phyloP scores from a whole-genome alignment of 2,113 vertebrate genomes.

The Lampris megalopsis region DNA sequence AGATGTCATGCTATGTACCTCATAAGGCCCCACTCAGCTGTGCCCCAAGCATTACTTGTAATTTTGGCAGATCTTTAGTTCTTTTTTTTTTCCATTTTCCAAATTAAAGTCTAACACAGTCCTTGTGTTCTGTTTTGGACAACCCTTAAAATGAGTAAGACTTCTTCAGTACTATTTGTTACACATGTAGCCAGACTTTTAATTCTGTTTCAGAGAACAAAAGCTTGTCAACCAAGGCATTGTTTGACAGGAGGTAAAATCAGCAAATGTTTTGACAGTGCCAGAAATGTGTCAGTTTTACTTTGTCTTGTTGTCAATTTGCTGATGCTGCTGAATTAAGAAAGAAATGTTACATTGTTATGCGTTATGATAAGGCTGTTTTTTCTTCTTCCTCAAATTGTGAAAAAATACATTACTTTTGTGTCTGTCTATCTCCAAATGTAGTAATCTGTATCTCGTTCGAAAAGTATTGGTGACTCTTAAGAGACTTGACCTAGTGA shows the following conservation, averaged over 20 bases:
- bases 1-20: neutral
- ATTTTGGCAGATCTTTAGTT: neutral
- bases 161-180: too few species aligned
- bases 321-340: conserved; percentile 13
- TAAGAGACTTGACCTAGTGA: neutral
- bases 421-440: neutral
- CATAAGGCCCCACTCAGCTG: neutral
- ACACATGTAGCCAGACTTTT: neutral
- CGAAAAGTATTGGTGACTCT: neutral
- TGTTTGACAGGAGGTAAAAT: conserved; percentile 12
- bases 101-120: neutral
- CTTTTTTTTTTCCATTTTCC: neutral
- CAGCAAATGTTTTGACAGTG: neutral
- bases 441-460: conserved; percentile 22
- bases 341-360: conserved; percentile 2
- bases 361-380: conserved; percentile 9
- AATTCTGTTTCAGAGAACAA: conserved; percentile 24
- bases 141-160: too few species aligned
- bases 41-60: conserved; percentile 2
- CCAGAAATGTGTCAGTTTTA: conserved; percentile 4
- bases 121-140: too few species aligned
- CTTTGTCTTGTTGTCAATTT: conserved; percentile 3
- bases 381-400: neutral
- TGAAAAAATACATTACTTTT: conserved; percentile 1
- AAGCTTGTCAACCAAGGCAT: neutral